Conservation (phyloP, 30 jellyfish, hydroid and myxozoan species). For the Rhopilema esculentum region DNA sequence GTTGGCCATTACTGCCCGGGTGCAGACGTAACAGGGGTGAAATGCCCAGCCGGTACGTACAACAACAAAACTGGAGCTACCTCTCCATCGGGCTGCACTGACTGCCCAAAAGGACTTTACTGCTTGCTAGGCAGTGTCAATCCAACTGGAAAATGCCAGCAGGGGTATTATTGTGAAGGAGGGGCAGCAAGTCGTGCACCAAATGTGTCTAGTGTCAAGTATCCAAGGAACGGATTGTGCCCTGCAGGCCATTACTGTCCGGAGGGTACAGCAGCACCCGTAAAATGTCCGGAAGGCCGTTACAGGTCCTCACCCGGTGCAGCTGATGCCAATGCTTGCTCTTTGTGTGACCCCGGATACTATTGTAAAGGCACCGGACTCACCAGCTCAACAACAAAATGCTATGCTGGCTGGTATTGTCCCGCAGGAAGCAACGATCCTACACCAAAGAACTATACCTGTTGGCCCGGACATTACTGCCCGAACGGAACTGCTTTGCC, state of each 20-base stretch:
- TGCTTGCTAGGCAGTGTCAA: constrained; percentile 86
- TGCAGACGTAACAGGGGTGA: constrained; percentile 67
- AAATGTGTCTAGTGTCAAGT: constrained; percentile 48
- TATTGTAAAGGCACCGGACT: constrained; percentile 90
- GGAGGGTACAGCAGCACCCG: constrained; percentile 94
- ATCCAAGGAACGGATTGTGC: constrained; percentile 88
- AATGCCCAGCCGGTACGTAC: constrained; percentile 96
- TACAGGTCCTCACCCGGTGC: constrained; percentile 90
- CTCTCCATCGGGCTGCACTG: constrained; percentile 59
- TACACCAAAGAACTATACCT: constrained; percentile 86
- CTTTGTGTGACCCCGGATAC: constrained; percentile 87
- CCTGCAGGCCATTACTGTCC: constrained; percentile 90
- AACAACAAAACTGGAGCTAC: constrained; percentile 89
- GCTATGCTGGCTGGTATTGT: constrained; percentile 97
- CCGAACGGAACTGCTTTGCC: constrained; percentile 95
- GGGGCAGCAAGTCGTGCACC: constrained; percentile 89
- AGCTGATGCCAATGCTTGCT: constrained; percentile 64
- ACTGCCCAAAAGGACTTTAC: constrained; percentile 87
- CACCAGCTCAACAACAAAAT: constrained; percentile 68
- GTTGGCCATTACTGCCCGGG: constrained; percentile 95
- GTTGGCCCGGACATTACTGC: constrained; percentile 94
- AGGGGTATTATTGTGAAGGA: constrained; percentile 91
- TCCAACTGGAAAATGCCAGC: constrained; percentile 89
- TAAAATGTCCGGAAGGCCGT: constrained; percentile 81
- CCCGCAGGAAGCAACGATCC: constrained; percentile 77